Evolutionary conservation across 64 coral and sea anemone species (phyloP).

Genomic region (Stylophora pistillata): DNA sequence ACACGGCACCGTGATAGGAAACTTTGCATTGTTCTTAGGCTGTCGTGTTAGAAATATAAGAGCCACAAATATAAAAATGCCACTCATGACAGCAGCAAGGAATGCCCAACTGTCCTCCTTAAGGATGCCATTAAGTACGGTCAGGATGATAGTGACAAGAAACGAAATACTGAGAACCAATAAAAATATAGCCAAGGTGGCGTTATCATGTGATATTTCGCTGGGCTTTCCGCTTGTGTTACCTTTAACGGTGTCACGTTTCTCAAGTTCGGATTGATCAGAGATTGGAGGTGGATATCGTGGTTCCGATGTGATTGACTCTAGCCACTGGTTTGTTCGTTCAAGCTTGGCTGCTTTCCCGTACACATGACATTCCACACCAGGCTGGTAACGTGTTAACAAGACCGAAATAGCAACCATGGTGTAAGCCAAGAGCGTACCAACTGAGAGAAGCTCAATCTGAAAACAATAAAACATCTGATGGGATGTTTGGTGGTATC

Average conservation of each 20-base stretch:
- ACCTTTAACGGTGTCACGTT: background rate
- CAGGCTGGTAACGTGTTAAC: constrained; percentile 35
- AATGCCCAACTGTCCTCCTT: constrained; percentile 13
- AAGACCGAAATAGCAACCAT: constrained; percentile 42
- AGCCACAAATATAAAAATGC: background rate
- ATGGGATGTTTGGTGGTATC: too few species aligned
- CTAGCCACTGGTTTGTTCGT: background rate
- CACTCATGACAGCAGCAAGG: background rate
- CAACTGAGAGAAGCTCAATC: constrained; percentile 49
- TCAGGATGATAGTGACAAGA: background rate
- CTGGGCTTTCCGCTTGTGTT: background rate
- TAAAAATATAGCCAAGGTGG: background rate
- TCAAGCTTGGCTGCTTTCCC: background rate
- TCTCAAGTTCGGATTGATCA: background rate
- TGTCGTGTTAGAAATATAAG: constrained; percentile 8
- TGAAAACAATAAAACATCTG: background rate
- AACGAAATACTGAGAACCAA: background rate
- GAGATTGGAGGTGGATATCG: background rate
- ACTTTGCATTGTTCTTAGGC: constrained; percentile 22
- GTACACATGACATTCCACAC: background rate
- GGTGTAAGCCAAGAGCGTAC: constrained; percentile 43
- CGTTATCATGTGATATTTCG: background rate
- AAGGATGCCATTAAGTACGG: constrained; percentile 3
- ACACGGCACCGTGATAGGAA: constrained; percentile 45
- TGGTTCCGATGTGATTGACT: background rate